Evolutionary conservation across 2,797 vertebrate species (phyloP).

Genomic region (Atherinosoma microstoma): DNA sequence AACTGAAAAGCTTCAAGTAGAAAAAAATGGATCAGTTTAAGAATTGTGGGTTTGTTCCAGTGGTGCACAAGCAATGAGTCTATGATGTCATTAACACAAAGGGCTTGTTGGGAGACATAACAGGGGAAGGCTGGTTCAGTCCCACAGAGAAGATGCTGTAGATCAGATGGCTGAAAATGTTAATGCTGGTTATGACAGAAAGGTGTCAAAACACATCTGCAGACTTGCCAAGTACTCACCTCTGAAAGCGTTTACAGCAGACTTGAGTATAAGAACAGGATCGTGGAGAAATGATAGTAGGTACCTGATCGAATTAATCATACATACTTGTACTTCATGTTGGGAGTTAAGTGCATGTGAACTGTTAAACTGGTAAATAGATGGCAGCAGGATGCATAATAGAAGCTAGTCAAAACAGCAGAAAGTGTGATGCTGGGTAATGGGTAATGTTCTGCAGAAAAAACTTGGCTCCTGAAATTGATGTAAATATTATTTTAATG

Average conservation of each 20-base stretch:
- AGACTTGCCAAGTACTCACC: neutral
- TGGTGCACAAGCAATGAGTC: neutral
- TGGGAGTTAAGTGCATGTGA: neutral
- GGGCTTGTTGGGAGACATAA: neutral
- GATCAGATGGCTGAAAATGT: neutral
- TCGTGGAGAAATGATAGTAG: too few species aligned
- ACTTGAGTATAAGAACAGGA: neutral
- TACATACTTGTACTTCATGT: neutral
- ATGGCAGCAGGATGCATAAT: neutral
- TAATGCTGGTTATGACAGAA: neutral
- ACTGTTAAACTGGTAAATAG: neutral
- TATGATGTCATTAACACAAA: neutral
- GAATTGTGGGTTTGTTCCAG: neutral
- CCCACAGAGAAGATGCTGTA: neutral
- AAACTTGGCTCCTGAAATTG: neutral
- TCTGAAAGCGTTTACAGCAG: neutral
- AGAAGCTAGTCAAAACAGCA: neutral
- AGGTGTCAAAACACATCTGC: neutral
- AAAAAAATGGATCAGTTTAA: neutral
- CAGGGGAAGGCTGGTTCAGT: neutral
- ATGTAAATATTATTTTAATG: neutral
- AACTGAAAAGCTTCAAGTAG: too few species aligned
- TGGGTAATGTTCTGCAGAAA: neutral
- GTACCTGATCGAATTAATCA: neutral
- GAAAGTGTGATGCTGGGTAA: neutral